A percentile compares a stretch with the other conserved stretches of the same genome.
Evolutionary conservation across 2,888 invertebrate species (phyloP).

Genomic region (Drosophila atroscutellata): DNA sequence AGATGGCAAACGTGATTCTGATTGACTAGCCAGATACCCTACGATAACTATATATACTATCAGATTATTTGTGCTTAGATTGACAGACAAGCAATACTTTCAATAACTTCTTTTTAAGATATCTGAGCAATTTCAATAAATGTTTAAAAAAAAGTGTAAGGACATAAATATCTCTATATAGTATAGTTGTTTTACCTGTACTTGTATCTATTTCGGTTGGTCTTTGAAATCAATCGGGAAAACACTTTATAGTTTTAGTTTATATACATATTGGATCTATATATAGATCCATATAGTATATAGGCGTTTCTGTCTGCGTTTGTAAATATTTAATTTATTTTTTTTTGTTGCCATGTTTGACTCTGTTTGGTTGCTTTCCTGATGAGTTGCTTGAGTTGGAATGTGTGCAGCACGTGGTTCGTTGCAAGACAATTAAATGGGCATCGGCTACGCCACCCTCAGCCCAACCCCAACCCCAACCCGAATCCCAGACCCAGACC

Average conservation of each 20-base stretch:
- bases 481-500: neutral
- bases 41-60: neutral
- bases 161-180: too few relatives aligned
- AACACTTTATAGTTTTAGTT: neutral
- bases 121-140: neutral
- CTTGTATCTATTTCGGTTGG: neutral
- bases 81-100: neutral
- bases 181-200: neutral
- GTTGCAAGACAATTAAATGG: conserved; percentile 60
- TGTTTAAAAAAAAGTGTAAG: neutral
- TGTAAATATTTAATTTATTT: neutral
- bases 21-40: neutral
- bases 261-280: neutral
- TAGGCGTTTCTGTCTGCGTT: neutral
- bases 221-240: neutral
- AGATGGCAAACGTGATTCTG: neutral
- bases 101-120: neutral
- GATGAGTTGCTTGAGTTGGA: neutral
- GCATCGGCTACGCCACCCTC: conserved; percentile 61
- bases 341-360: neutral
- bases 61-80: neutral
- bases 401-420: conserved; percentile 17
- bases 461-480: conserved; percentile 14
- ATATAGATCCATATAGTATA: neutral
- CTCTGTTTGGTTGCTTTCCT: neutral